phyloP scores from a whole-genome alignment of 2,797 vertebrate genomes.

The Sarcophilus harrisii region DNA sequence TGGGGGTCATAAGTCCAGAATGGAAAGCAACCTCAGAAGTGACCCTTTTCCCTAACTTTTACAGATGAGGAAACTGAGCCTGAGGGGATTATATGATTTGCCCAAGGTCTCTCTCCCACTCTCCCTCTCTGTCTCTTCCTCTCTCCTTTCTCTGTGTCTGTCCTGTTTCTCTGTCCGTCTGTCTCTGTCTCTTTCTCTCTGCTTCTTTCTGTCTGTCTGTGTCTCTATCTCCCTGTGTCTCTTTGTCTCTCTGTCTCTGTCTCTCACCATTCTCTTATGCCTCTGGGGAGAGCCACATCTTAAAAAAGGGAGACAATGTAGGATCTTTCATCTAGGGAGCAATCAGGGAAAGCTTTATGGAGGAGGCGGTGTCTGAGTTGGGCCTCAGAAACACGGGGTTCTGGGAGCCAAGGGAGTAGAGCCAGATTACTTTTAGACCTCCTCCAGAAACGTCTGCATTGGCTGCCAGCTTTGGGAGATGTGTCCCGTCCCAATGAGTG shows the following conservation, averaged over 20 bases:
- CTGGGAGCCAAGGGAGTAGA: neutral
- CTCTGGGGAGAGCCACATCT: neutral
- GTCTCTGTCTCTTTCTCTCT: too few species aligned
- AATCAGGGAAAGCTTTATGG: neutral
- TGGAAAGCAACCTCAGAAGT: neutral
- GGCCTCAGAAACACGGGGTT: neutral
- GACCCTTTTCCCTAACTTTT: neutral
- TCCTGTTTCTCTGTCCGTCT: neutral
- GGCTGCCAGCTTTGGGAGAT: neutral
- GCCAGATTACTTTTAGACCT: neutral
- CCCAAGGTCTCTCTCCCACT: neutral
- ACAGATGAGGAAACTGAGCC: neutral
- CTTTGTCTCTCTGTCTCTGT: too few species aligned
- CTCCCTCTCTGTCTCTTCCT: neutral
- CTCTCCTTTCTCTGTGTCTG: neutral
- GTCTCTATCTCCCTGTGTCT: too few species aligned
- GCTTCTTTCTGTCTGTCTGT: too few species aligned
- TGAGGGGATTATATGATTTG: neutral
- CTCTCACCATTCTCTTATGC: neutral
- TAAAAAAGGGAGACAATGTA: neutral
- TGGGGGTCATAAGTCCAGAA: neutral
- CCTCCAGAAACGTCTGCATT: neutral
- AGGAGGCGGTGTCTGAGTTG: neutral
- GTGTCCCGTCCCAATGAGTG: neutral
- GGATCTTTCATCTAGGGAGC: neutral